A percentile compares a stretch with the other conserved stretches of the same genome.
Conservation (phyloP, 1,140 invertebrate genomes). For the Pogonomyrmex californicus region DNA sequence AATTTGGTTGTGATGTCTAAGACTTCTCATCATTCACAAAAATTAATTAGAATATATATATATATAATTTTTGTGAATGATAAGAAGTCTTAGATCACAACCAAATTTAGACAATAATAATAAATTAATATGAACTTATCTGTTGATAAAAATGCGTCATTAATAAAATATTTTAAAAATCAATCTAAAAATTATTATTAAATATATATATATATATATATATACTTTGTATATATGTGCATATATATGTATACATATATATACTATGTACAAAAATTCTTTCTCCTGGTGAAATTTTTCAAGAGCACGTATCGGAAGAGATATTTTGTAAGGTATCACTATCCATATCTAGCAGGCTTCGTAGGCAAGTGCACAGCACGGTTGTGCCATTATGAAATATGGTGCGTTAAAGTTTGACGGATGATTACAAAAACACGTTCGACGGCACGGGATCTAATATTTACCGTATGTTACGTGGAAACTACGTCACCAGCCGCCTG, state of each 20-base stretch:
- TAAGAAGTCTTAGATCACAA: not conserved
- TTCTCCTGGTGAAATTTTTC: not conserved
- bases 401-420: constrained; percentile 46
- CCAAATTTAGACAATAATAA: too few species aligned
- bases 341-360: not conserved
- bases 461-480: constrained; percentile 51
- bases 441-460: constrained; percentile 34
- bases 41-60: not conserved
- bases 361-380: not conserved
- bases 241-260: too few species aligned
- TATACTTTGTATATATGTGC: too few species aligned
- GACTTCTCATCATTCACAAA: not conserved
- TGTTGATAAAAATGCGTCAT: not conserved
- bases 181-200: too few species aligned
- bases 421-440: constrained; percentile 44
- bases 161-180: not conserved
- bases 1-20: not conserved
- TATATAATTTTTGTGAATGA: not conserved
- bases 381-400: constrained; percentile 49
- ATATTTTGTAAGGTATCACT: constrained; percentile 14
- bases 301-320: not conserved
- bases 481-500: constrained; percentile 43
- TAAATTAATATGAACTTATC: not conserved
- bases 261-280: too few species aligned
- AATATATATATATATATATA: too few species aligned